Conservation (phyloP, 2,113 vertebrate genomes). For the Heliornis fulica region DNA sequence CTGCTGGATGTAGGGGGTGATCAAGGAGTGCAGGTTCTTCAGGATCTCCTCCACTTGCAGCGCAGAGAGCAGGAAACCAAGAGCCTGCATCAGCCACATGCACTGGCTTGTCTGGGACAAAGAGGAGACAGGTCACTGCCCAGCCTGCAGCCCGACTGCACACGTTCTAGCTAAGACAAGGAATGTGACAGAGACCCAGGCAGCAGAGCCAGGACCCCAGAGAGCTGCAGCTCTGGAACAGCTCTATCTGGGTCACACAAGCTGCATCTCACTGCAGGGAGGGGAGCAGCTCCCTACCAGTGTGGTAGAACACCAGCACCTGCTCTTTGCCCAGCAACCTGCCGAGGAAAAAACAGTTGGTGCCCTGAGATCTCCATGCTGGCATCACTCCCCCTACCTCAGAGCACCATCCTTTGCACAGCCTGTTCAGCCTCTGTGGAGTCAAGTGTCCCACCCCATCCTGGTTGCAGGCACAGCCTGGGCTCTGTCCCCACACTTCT, state of each 20-base stretch:
- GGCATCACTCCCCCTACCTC: background rate
- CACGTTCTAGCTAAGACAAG: background rate
- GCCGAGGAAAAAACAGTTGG: background rate
- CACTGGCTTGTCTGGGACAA: constrained; percentile 92
- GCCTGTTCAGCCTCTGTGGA: background rate
- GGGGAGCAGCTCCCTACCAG: background rate
- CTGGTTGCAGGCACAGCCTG: background rate
- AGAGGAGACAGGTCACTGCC: constrained; percentile 30
- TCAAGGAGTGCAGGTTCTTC: constrained; percentile 95
- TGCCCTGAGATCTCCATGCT: background rate
- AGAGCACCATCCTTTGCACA: background rate
- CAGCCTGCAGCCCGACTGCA: background rate
- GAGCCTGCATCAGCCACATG: constrained; percentile 99
- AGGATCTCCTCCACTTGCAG: constrained; percentile 97
- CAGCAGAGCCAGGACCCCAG: background rate
- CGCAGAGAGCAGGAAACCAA: constrained; percentile 96
- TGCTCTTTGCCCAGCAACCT: background rate
- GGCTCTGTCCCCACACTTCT: background rate
- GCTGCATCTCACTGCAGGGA: background rate
- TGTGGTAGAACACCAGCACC: background rate
- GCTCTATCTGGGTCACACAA: background rate
- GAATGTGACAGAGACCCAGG: background rate
- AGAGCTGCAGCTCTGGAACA: background rate
- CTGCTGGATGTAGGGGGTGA: constrained; percentile 98
- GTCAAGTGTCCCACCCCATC: fast-evolving